Evolutionary conservation across 1,140 invertebrate species (phyloP).

Genomic region (Aphaenogaster rudis): DNA sequence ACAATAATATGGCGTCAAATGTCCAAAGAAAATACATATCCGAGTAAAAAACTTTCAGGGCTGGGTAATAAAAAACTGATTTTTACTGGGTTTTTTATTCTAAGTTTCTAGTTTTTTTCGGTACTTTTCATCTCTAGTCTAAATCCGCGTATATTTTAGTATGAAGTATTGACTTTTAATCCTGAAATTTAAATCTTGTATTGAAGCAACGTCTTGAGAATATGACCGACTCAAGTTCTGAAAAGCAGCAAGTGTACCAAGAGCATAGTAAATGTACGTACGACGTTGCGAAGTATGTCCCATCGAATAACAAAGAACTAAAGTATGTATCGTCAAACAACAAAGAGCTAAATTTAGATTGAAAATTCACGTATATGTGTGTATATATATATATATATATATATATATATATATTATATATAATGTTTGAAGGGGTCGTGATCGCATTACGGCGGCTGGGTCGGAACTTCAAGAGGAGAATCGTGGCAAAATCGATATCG

Average conservation of each 20-base stretch:
- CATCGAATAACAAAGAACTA: conserved; percentile 46
- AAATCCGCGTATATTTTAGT: not conserved
- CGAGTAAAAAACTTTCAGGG: too few species aligned
- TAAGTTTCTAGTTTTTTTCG: too few species aligned
- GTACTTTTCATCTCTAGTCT: not conserved
- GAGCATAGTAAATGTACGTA: conserved; percentile 3
- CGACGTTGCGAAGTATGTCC: conserved; percentile 30
- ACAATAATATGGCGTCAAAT: too few species aligned
- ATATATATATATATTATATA: not conserved
- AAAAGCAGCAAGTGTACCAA: conserved; percentile 1
- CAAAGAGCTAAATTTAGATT: conserved; percentile 54
- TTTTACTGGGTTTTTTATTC: too few species aligned
- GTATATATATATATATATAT: too few species aligned
- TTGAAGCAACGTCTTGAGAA: not conserved
- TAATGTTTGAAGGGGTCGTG: not conserved
- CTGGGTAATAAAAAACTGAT: too few species aligned
- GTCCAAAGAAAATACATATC: too few species aligned
- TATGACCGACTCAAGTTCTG: conserved; percentile 15
- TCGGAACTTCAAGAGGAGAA: conserved; percentile 14
- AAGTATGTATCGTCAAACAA: conserved; percentile 39
- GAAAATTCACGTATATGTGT: conserved; percentile 24
- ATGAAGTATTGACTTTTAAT: conserved; percentile 14
- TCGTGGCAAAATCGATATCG: conserved; percentile 52
- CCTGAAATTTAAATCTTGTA: not conserved
- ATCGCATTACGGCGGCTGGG: conserved; percentile 36